phyloP scores from a whole-genome alignment of 2,888 invertebrate genomes.

The Mongoloraphidia duomilia region DNA sequence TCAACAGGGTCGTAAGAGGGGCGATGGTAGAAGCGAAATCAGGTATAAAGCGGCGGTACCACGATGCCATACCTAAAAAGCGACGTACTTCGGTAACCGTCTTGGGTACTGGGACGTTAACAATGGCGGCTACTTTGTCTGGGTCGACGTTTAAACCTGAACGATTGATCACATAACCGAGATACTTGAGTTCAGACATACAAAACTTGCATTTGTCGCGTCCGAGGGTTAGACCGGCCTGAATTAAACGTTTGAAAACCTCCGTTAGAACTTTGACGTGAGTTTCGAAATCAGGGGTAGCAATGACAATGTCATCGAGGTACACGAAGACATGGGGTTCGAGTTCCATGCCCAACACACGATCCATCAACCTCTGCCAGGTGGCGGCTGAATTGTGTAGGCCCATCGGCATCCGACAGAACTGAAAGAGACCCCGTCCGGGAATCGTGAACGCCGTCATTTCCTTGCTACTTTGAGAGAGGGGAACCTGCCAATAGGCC shows the following conservation, averaged over 20 bases:
- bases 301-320: slow-evolving; percentile 13
- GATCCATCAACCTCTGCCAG: slow-evolving; percentile 14
- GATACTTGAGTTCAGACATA: slow-evolving; percentile 12
- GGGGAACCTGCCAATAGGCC: background rate
- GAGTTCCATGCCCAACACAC: slow-evolving; percentile 11
- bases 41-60: slow-evolving; percentile 19
- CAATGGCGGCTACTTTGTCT: slow-evolving; percentile 8
- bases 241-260: background rate
- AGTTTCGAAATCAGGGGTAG: slow-evolving; percentile 11
- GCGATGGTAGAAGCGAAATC: slow-evolving; percentile 13
- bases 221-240: background rate
- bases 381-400: slow-evolving; percentile 12
- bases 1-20: slow-evolving; percentile 11
- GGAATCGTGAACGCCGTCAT: background rate
- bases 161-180: slow-evolving; percentile 19
- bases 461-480: background rate
- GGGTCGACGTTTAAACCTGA: slow-evolving; percentile 15
- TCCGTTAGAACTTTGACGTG: slow-evolving; percentile 9
- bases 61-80: slow-evolving; percentile 20
- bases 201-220: slow-evolving; percentile 13
- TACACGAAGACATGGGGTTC: slow-evolving; percentile 10
- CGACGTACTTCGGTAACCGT: slow-evolving; percentile 14
- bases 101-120: slow-evolving; percentile 14
- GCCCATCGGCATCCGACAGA: slow-evolving; percentile 12
- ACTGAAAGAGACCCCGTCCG: background rate